Evolutionary conservation across 2,888 invertebrate species (phyloP).

Genomic region (Phyto melanocephala): DNA sequence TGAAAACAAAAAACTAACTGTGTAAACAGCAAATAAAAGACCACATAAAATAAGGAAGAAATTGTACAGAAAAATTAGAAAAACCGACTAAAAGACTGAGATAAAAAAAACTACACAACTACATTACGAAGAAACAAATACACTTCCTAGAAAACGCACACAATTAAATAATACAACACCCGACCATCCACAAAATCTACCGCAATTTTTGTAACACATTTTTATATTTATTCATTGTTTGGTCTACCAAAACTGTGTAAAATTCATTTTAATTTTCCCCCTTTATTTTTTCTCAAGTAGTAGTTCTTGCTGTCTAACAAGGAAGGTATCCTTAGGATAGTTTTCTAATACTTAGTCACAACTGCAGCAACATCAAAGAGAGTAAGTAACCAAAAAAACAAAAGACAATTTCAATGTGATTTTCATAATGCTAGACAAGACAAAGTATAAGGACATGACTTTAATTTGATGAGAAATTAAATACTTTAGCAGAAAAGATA

Average conservation of each 20-base stretch:
- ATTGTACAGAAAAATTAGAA: conserved; percentile 16
- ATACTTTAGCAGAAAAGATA: conserved; percentile 7
- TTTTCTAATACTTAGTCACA: not conserved
- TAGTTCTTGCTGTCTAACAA: not conserved
- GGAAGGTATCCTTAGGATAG: conserved; percentile 5
- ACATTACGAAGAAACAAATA: not conserved
- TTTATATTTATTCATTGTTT: conserved; percentile 38
- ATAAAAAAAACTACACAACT: not conserved
- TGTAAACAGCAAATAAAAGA: not conserved
- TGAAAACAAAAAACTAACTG: conserved; percentile 27
- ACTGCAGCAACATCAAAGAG: not conserved
- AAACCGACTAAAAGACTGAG: not conserved
- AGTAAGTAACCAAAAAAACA: not conserved
- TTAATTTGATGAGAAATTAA: conserved; percentile 49
- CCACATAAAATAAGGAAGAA: not conserved
- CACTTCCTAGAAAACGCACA: not conserved
- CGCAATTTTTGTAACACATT: conserved; percentile 27
- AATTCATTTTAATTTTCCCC: conserved; percentile 13
- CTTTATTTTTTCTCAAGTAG: not conserved
- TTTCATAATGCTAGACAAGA: not conserved
- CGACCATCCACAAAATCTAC: not conserved
- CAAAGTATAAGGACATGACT: not conserved
- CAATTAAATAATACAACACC: conserved; percentile 14
- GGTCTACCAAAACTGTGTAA: conserved; percentile 23
- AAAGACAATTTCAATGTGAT: not conserved